A percentile compares a stretch with the other conserved stretches of the same genome.
Evolutionary conservation across 2,888 invertebrate genomes (phyloP).

Genomic region (Cyaniris semiargus): DNA sequence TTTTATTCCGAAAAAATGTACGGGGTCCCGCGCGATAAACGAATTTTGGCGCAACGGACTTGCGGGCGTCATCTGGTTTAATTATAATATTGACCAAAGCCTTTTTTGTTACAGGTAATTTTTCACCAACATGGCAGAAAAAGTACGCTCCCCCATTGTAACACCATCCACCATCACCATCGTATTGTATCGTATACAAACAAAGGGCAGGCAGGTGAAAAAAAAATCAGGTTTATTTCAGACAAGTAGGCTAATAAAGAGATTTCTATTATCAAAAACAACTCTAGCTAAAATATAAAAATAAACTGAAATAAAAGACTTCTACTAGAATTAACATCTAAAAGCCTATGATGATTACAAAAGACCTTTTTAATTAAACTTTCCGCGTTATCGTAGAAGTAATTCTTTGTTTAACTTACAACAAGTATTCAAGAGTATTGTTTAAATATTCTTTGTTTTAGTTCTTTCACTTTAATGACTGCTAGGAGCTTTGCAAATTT

Average conservation of each 20-base stretch:
- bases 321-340: not conserved
- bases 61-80: too few relatives aligned
- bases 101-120: conserved; percentile 24
- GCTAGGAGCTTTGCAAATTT: conserved; percentile 27
- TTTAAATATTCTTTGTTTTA: conserved; percentile 33
- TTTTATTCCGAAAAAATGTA: too few relatives aligned
- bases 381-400: conserved; percentile 30
- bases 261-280: not conserved
- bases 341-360: conserved; percentile 21
- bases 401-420: conserved; percentile 31
- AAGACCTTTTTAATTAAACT: conserved; percentile 33
- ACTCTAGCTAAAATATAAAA: conserved; percentile 22
- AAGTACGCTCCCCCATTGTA: not conserved
- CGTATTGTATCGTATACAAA: not conserved
- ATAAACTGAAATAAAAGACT: conserved; percentile 43
- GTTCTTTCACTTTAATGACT: conserved; percentile 33
- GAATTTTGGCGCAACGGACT: too few relatives aligned
- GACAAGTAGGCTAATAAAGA: not conserved
- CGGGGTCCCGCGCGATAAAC: too few relatives aligned
- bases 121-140: not conserved
- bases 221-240: not conserved
- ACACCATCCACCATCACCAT: not conserved
- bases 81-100: not conserved
- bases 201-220: not conserved
- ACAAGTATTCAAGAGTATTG: conserved; percentile 33